Evolutionary conservation across 2,888 invertebrate species (phyloP).

Genomic region (Luffia ferchaultella): DNA sequence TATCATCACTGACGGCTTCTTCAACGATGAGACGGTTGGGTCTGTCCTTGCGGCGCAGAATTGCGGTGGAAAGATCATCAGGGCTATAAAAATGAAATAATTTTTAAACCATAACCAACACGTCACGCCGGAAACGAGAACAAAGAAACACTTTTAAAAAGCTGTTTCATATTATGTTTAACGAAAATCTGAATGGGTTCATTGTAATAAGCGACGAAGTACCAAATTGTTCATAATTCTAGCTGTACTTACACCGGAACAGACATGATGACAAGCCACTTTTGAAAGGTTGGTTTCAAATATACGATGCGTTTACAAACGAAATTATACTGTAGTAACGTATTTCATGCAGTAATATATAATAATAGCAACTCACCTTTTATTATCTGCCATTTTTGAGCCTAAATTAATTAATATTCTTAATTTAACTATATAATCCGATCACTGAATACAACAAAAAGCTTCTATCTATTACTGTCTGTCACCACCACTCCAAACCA

Average conservation of each 20-base stretch:
- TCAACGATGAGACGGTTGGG: constrained; percentile 98
- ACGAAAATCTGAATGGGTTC: background rate
- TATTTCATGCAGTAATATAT: too few relatives aligned
- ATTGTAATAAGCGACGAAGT: background rate
- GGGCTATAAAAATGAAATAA: constrained; percentile 53
- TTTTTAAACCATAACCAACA: constrained; percentile 14
- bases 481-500: constrained; percentile 17
- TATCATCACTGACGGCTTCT: constrained; percentile 98
- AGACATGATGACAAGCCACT: constrained; percentile 66
- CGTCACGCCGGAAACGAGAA: constrained; percentile 11
- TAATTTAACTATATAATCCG: constrained; percentile 36
- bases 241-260: constrained; percentile 18
- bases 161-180: background rate
- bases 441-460: constrained; percentile 38
- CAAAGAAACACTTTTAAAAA: background rate
- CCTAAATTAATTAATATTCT: constrained; percentile 37
- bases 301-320: constrained; percentile 11
- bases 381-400: constrained; percentile 63
- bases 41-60: constrained; percentile 95
- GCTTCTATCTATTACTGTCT: constrained; percentile 33
- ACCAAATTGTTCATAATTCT: constrained; percentile 5
- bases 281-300: constrained; percentile 36
- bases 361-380: constrained; percentile 42
- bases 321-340: constrained; percentile 1
- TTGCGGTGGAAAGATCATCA: constrained; percentile 97